Percentiles rank a stretch among this genome's conserved stretches.
Evolutionary conservation across 2,797 vertebrate species (phyloP).

Genomic region (Hippopotamyrus pictus): DNA sequence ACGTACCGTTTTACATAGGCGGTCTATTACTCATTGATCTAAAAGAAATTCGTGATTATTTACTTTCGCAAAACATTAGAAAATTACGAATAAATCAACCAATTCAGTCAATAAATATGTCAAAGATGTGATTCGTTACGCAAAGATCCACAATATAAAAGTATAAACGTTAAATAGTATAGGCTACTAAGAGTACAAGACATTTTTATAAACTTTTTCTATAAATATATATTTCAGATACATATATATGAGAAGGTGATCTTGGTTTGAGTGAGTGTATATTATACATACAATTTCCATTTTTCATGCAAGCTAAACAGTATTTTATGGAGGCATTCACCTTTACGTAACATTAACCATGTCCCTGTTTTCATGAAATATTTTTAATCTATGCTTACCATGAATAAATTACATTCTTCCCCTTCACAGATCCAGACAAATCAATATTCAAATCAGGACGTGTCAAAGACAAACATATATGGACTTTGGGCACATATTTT

Average conservation of each 20-base stretch:
- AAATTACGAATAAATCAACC: not conserved
- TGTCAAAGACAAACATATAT: not conserved
- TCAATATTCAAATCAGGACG: not conserved
- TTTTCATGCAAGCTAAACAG: not conserved
- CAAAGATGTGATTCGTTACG: not conserved
- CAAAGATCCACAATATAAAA: not conserved
- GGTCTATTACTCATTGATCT: not conserved
- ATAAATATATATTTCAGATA: not conserved
- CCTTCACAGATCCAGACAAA: not conserved
- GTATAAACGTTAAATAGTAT: not conserved
- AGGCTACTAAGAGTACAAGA: not conserved
- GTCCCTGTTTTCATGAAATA: not conserved
- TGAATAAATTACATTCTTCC: not conserved
- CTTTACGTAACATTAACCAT: conserved; percentile 5
- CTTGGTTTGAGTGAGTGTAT: not conserved
- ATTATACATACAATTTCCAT: not conserved
- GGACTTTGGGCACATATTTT: not conserved
- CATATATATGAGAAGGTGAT: not conserved
- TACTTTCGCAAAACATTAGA: not conserved
- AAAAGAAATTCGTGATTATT: not conserved
- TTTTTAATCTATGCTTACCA: not conserved
- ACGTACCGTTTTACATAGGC: not conserved
- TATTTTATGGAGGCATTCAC: not conserved
- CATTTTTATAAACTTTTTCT: not conserved
- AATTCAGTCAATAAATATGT: not conserved